These are phyloP conservation scores for Lagopus muta DNA, from an alignment of 2,113 vertebrate species.

Conservation along the genomic window DNA sequence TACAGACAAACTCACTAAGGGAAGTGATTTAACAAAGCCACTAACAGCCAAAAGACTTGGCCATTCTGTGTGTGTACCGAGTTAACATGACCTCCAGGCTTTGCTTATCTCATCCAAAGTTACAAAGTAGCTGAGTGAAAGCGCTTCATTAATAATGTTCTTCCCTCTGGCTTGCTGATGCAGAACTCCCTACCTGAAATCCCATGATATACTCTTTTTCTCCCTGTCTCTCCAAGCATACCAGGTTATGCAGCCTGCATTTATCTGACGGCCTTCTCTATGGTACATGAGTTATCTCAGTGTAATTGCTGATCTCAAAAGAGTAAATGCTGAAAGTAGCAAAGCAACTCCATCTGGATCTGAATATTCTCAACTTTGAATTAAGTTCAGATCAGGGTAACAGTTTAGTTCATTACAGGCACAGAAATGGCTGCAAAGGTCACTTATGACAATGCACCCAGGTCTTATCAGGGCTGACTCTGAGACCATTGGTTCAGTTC, in stretches of 20 bases:
- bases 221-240: neutral
- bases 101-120: conserved; percentile 24
- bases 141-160: neutral
- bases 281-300: neutral
- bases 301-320: neutral
- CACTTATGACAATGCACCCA: neutral
- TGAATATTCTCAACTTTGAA: neutral
- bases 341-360: neutral
- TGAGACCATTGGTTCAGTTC: neutral
- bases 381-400: neutral
- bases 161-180: conserved; percentile 9
- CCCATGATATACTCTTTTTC: neutral
- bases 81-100: conserved; percentile 32
- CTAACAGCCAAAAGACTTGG: conserved; percentile 52
- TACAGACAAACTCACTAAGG: conserved; percentile 32
- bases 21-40: conserved; percentile 65
- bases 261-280: neutral
- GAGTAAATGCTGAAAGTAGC: neutral
- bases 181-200: conserved; percentile 1
- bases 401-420: neutral
- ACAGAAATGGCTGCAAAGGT: neutral
- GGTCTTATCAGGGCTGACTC: neutral
- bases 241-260: neutral
- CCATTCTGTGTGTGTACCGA: neutral
- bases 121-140: conserved; percentile 41